Percentiles rank a stretch among this genome's conserved stretches.
Conservation (phyloP, 2,888 invertebrate genomes). For the Meteorus colon region DNA sequence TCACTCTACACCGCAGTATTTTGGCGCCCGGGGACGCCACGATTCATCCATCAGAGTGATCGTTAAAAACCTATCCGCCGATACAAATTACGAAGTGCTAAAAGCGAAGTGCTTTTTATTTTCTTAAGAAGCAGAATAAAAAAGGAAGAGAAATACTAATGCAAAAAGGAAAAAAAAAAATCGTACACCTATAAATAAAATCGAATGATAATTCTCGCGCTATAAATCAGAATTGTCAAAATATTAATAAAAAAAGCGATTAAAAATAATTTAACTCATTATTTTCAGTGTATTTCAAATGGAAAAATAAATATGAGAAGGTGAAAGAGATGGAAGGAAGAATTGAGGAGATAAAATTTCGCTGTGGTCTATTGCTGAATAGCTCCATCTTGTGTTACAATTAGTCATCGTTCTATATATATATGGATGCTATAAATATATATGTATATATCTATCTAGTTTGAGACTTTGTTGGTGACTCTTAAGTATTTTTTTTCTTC, state of each 20-base stretch:
- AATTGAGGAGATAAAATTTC: not conserved
- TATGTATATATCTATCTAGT: not conserved
- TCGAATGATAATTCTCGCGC: slow-evolving; percentile 8
- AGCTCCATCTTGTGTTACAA: slow-evolving; percentile 24
- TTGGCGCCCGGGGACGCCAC: slow-evolving; percentile 10
- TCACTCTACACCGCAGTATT: not conserved
- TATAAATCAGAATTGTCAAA: slow-evolving; percentile 13
- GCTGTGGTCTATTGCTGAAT: not conserved
- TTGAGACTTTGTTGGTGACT: not conserved
- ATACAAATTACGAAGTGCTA: slow-evolving; percentile 32
- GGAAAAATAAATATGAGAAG: not conserved
- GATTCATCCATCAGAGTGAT: slow-evolving; percentile 53
- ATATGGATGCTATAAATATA: not conserved
- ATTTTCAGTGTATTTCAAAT: slow-evolving; percentile 7
- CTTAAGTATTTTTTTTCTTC: slow-evolving; percentile 1
- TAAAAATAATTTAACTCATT: not conserved
- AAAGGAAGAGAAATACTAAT: slow-evolving; percentile 14
- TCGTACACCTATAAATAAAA: slow-evolving; percentile 5
- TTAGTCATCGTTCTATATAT: slow-evolving; percentile 37
- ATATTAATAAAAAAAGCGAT: slow-evolving; percentile 24
- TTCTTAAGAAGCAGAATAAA: slow-evolving; percentile 36
- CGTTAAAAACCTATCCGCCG: slow-evolving; percentile 54
- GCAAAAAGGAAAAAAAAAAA: not conserved
- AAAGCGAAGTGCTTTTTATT: not conserved
- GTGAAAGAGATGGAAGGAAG: not conserved